phyloP scores from a whole-genome alignment of 2,797 vertebrate genomes.

The Pachyuromys duprasi region DNA sequence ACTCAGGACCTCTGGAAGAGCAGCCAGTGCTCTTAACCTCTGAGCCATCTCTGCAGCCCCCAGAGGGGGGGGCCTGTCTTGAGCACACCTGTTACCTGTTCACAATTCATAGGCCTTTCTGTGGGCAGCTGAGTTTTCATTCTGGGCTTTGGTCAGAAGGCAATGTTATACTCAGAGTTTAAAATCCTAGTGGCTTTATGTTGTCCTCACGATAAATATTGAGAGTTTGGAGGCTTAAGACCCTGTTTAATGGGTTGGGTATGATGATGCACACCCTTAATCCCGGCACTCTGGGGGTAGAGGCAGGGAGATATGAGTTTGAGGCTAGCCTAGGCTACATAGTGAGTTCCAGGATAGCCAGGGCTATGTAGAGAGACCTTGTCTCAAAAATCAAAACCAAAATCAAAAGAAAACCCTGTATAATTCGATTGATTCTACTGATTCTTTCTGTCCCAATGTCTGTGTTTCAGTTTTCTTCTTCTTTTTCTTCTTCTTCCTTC shows the following conservation, averaged over 20 bases:
- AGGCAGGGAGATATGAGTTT: background rate
- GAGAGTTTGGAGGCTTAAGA: slow-evolving; percentile 30
- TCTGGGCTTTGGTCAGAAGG: background rate
- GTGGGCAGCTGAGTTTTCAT: slow-evolving; percentile 5
- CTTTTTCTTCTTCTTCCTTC: background rate
- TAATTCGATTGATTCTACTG: background rate
- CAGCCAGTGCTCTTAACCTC: too few relatives aligned
- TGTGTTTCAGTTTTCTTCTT: too few relatives aligned
- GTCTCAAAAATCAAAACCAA: background rate
- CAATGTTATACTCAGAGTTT: slow-evolving; percentile 15
- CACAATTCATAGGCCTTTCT: background rate
- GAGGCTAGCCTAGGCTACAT: background rate
- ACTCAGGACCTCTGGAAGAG: too few relatives aligned
- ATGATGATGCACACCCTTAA: background rate
- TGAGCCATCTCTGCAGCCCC: too few relatives aligned
- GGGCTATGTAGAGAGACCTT: background rate
- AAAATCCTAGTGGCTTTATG: slow-evolving; percentile 29
- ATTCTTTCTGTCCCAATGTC: too few relatives aligned
- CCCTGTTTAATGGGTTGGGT: background rate
- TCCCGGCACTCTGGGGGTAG: background rate
- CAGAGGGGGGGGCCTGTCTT: background rate
- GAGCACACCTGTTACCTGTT: background rate
- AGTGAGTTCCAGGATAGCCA: background rate
- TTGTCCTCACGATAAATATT: background rate
- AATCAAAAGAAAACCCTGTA: background rate